Percentiles rank a stretch among this genome's conserved stretches.
Conservation (phyloP, 2,888 invertebrate genomes). For the Pyrgus malvae region DNA sequence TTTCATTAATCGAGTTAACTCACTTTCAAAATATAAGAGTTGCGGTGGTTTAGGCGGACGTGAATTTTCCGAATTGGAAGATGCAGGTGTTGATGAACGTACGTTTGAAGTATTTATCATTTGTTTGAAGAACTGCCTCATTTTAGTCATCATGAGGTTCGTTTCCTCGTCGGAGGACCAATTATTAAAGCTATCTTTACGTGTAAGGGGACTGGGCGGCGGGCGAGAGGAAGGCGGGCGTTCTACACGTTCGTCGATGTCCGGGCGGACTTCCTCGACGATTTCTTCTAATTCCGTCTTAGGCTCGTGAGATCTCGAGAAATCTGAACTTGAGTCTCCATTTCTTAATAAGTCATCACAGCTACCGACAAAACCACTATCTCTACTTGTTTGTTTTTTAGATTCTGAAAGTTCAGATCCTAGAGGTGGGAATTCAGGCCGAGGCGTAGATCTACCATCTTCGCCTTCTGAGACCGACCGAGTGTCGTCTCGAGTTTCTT, state of each 20-base stretch:
- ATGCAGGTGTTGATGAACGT: constrained; percentile 76
- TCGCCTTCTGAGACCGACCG: constrained; percentile 84
- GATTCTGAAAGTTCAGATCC: constrained; percentile 83
- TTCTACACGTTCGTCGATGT: constrained; percentile 73
- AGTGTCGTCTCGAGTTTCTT: constrained; percentile 82
- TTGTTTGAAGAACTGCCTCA: constrained; percentile 95
- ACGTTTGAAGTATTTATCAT: constrained; percentile 88
- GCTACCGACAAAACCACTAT: constrained; percentile 94
- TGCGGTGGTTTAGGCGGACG: constrained; percentile 91
- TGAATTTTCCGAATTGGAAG: constrained; percentile 82
- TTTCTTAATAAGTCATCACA: constrained; percentile 92
- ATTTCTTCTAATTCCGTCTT: constrained; percentile 83
- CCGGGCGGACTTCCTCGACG: constrained; percentile 81
- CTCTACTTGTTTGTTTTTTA: constrained; percentile 91
- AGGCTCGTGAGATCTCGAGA: constrained; percentile 74
- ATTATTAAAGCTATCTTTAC: constrained; percentile 95
- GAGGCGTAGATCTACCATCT: constrained; percentile 85
- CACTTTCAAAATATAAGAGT: constrained; percentile 93
- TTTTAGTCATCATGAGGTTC: constrained; percentile 96
- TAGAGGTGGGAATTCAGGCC: constrained; percentile 83
- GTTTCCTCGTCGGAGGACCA: constrained; percentile 98
- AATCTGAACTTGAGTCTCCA: constrained; percentile 78
- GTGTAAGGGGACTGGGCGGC: constrained; percentile 83
- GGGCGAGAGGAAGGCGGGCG: constrained; percentile 77
- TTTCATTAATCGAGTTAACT: constrained; percentile 94